A percentile compares a stretch with the other conserved stretches of the same genome.
These are phyloP conservation scores for Leptestheria dahalacensis DNA, from an alignment of 1,140 invertebrate species.

Conservation along the genomic window DNA sequence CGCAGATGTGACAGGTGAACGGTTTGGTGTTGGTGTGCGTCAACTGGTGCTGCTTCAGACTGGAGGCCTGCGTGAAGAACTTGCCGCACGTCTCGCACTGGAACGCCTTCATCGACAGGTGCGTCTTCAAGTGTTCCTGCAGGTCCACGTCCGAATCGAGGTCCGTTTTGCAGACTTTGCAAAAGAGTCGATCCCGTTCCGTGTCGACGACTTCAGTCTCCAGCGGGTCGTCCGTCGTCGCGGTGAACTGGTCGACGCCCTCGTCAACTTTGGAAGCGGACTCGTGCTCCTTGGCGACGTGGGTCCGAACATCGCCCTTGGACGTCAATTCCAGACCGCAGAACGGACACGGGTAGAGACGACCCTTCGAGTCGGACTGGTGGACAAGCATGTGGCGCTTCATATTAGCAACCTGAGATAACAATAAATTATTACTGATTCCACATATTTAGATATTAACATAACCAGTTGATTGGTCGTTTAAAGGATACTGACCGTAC, in stretches of 20 bases:
- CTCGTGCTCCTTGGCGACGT: conserved; percentile 5
- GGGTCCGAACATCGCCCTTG: conserved; percentile 3
- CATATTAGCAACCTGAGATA: conserved; percentile 1
- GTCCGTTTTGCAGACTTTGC: conserved; percentile 8
- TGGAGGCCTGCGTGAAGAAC: conserved; percentile 40
- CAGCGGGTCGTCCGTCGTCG: no score
- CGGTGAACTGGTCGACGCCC: not conserved
- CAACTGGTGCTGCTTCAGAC: conserved; percentile 38
- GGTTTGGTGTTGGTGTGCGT: conserved; percentile 16
- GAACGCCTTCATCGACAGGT: conserved; percentile 2
- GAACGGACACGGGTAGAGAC: conserved; percentile 7
- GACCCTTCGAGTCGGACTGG: not conserved
- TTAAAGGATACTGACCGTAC: no score
- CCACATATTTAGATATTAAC: no score
- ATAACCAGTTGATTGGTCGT: no score
- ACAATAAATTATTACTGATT: no score
- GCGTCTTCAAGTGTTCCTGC: conserved; percentile 8
- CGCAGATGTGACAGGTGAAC: conserved; percentile 22
- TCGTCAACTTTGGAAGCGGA: not conserved
- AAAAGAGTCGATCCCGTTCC: not conserved
- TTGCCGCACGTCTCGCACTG: conserved; percentile 41
- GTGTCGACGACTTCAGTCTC: no score
- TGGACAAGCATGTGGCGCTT: conserved; percentile 5
- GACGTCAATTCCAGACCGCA: conserved; percentile 4
- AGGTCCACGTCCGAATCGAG: conserved; percentile 4